These are phyloP conservation scores for Daphoenositta chrysoptera DNA, from an alignment of 2,113 vertebrate species.

Conservation along the genomic window DNA sequence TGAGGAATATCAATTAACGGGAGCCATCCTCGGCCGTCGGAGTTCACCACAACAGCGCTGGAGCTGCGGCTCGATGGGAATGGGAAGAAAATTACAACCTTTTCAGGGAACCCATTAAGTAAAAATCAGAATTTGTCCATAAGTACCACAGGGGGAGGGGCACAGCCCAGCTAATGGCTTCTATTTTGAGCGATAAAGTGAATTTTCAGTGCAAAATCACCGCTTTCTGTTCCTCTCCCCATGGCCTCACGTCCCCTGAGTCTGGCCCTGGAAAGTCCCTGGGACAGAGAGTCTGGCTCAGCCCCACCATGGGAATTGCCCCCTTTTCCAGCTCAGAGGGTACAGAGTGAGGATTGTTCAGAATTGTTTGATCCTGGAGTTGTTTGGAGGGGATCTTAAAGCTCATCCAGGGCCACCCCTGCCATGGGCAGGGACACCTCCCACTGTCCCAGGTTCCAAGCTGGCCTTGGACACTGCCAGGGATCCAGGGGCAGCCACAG, in stretches of 20 bases:
- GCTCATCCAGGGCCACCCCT: not conserved
- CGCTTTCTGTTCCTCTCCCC: not conserved
- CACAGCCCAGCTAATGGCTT: not conserved
- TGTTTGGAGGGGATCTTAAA: not conserved
- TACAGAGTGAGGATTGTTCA: accelerated
- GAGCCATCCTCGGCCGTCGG: not conserved
- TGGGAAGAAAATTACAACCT: not conserved
- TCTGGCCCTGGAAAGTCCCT: not conserved
- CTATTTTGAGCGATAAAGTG: not conserved
- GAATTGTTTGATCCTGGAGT: accelerated
- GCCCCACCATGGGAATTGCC: accelerated
- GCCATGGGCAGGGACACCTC: not conserved
- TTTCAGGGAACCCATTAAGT: constrained; percentile 34
- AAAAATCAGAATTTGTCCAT: constrained; percentile 18
- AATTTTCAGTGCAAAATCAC: not conserved
- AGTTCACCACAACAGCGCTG: not conserved
- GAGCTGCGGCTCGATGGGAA: not conserved
- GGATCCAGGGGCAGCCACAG: not conserved
- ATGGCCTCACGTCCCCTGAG: accelerated
- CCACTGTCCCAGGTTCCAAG: accelerated
- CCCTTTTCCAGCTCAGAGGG: accelerated
- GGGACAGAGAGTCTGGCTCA: not conserved
- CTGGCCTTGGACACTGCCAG: not conserved
- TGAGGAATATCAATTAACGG: not conserved
- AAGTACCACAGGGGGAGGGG: not conserved